Conservation (phyloP, 2,113 vertebrate genomes). For the Hippoglossus stenolepis region DNA sequence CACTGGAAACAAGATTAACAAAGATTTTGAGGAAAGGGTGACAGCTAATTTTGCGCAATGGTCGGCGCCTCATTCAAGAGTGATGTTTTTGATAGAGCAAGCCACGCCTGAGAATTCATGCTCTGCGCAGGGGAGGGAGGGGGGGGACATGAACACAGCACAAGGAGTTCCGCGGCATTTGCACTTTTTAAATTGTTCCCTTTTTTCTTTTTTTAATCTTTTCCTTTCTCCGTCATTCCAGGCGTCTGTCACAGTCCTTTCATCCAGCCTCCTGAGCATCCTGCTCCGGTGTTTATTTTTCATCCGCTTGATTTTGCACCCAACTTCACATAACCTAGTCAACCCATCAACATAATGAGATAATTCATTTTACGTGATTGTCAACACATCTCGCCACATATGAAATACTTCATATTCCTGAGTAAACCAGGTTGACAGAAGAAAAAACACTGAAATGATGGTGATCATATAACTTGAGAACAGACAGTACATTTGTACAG, state of each 20-base stretch:
- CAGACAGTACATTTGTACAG: neutral
- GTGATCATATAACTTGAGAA: neutral
- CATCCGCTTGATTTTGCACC: conserved; percentile 27
- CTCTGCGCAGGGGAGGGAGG: conserved; percentile 44
- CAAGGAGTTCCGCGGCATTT: conserved; percentile 78
- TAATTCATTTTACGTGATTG: conserved; percentile 25
- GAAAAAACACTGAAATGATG: neutral
- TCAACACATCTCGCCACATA: conserved; percentile 23
- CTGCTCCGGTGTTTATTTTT: conserved; percentile 21
- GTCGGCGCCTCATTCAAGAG: conserved; percentile 95
- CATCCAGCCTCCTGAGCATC: conserved; percentile 19
- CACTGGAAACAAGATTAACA: conserved; percentile 99
- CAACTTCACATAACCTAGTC: conserved; percentile 36
- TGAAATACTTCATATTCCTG: conserved; percentile 6
- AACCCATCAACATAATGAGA: conserved; percentile 14
- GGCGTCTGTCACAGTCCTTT: conserved; percentile 28
- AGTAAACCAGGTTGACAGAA: conserved; percentile 6
- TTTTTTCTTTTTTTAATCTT: conserved; percentile 32
- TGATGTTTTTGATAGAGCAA: conserved; percentile 96
- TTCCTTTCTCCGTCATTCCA: conserved; percentile 4
- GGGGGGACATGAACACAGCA: conserved; percentile 53
- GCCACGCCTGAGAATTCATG: conserved; percentile 87
- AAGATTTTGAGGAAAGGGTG: conserved; percentile 99
- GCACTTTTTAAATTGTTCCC: conserved; percentile 81
- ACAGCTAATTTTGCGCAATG: conserved; percentile 99